Conservation (phyloP, 92 coral and sea anemone species). For the Umimayanthus kanabou region DNA sequence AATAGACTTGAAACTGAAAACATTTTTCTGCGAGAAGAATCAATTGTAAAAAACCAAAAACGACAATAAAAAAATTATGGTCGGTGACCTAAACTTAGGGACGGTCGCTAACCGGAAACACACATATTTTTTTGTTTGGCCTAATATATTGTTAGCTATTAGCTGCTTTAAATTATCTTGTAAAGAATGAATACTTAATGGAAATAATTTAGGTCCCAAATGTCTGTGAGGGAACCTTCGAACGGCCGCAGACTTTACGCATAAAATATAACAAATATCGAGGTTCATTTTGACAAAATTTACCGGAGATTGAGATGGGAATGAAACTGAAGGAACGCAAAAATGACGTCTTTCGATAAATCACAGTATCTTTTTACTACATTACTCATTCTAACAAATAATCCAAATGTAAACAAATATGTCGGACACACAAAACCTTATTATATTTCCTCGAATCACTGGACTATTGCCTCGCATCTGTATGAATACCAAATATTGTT, state of each 20-base stretch:
- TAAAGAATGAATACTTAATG: not conserved
- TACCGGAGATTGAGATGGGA: not conserved
- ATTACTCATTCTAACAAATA: not conserved
- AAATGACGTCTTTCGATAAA: not conserved
- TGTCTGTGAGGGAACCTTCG: not conserved
- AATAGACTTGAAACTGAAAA: no score
- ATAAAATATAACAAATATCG: no score
- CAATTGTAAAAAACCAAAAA: no score
- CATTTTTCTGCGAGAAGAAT: no score
- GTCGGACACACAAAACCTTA: not conserved
- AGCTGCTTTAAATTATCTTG: no score
- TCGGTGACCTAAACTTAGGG: no score
- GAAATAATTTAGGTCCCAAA: not conserved
- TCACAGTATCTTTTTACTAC: no score
- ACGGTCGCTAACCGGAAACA: no score
- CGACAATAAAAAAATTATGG: no score
- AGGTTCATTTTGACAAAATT: not conserved
- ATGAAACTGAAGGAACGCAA: not conserved
- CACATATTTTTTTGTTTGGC: no score
- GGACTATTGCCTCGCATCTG: not conserved
- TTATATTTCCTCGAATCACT: not conserved
- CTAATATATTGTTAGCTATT: no score
- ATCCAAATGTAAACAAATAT: not conserved
- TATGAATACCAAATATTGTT: not conserved
- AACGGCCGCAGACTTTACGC: no score